phyloP scores from a whole-genome alignment of 2,113 vertebrate species.

The Pterocles burchelli region DNA sequence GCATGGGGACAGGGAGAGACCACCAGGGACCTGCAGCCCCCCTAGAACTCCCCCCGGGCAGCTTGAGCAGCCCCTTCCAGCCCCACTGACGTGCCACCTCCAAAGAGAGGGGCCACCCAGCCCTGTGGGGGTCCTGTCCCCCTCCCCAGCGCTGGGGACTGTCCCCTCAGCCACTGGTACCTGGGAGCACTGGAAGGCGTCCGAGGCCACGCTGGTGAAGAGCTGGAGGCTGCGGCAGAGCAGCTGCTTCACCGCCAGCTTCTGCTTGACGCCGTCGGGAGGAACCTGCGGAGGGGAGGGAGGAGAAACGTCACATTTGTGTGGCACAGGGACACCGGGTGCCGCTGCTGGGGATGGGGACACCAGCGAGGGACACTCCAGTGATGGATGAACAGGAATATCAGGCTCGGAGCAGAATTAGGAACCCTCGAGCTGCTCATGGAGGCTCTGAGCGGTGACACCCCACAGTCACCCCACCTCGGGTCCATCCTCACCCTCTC shows the following conservation, averaged over 20 bases:
- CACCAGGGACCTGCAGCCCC: accelerated
- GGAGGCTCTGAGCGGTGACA: neutral
- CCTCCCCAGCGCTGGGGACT: accelerated
- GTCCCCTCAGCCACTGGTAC: conserved; percentile 33
- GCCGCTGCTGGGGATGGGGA: too few relatives aligned
- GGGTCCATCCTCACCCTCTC: conserved; percentile 34
- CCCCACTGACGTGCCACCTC: accelerated
- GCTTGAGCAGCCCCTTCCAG: neutral
- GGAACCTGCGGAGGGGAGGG: conserved; percentile 23
- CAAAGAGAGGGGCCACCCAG: neutral
- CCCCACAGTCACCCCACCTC: neutral
- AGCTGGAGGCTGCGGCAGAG: conserved; percentile 82
- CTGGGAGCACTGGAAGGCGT: conserved; percentile 80
- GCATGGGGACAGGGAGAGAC: neutral
- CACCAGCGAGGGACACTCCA: accelerated
- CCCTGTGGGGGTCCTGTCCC: accelerated
- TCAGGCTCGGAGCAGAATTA: neutral
- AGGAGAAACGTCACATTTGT: accelerated
- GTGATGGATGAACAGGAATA: neutral
- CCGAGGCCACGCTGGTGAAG: conserved; percentile 73
- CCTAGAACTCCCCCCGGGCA: accelerated
- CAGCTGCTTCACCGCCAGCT: conserved; percentile 74
- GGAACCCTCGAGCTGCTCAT: neutral
- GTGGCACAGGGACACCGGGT: accelerated
- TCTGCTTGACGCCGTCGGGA: conserved; percentile 35